Base-by-base conservation (phyloP, 2,113 vertebrate genomes). In the Tetrao urogallus region DNA sequence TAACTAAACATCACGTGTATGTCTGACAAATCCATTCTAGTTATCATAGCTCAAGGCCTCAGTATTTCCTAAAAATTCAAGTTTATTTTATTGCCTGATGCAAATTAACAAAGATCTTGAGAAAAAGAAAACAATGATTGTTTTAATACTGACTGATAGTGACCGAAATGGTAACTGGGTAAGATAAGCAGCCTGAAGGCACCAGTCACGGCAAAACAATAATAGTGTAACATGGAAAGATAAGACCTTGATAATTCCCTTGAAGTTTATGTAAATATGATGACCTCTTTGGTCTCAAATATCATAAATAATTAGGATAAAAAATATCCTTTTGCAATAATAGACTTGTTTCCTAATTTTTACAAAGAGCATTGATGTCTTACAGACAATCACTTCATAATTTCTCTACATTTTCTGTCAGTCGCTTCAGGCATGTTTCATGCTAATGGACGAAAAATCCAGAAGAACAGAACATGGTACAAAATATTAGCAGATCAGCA, bases 261-360 rank as follows among this genome's bases (percentile, higher is more conserved):
- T 79, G 32, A 57, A 81, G 19, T 11, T 61, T 82, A 7, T 66
- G 36, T 38, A 88, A 86, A 18, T 67, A 11, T 76, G 83, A 64
- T 47, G 56, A 40, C 57, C 56, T 89, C 60, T 74, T 72, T 92
- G n/a, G 78, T 88, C 94, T 96, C 92, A 69, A 80, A 88, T 16
- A 81, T 56, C 38, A 69, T 90, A 72, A 89, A 70, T 86, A 80
- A 74, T 52, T 89, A 73, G 56, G 30, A 88, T 88, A 34, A 91
- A 96, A 95, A 92, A 82, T 50, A 93, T 69, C 42, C 38, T 40
- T 74, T 83, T 30, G 16, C 47, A 83, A 56, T 89, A 74, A 87
- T 69, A 92, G 89, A 82, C 4, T 36, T 52, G 34, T 90, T 92
- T 67, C 86, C 78, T 90, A 42, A 73, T 74, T 82, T 73, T 91